These are phyloP conservation scores for Gortyna flavago DNA, from an alignment of 2,888 invertebrate genomes.

Conservation along the genomic window DNA sequence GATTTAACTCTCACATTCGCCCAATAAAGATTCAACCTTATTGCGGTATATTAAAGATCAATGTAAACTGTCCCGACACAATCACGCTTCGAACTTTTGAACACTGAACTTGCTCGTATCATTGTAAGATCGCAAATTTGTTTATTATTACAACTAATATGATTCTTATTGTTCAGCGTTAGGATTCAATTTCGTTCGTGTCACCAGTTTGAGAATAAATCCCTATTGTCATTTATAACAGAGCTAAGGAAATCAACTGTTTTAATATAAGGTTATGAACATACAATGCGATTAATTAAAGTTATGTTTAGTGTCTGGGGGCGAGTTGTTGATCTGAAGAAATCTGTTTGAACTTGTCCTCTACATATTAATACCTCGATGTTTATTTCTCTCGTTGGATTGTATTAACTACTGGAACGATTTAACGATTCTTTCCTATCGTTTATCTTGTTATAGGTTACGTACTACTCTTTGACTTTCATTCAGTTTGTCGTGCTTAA, in stretches of 20 bases:
- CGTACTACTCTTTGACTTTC: constrained; percentile 9
- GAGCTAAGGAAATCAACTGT: constrained; percentile 77
- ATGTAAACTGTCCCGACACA: constrained; percentile 19
- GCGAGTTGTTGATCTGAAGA: constrained; percentile 58
- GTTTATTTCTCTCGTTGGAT: constrained; percentile 32
- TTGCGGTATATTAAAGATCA: constrained; percentile 16
- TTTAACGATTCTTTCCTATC: constrained; percentile 9
- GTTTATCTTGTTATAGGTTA: not conserved
- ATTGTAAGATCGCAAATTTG: constrained; percentile 73
- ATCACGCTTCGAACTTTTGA: constrained; percentile 65
- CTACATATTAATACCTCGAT: constrained; percentile 40
- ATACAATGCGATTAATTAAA: constrained; percentile 79
- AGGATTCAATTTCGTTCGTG: constrained; percentile 65
- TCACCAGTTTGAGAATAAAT: constrained; percentile 70
- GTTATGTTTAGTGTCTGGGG: constrained; percentile 67
- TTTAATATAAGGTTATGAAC: constrained; percentile 78
- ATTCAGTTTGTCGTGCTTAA: not conserved
- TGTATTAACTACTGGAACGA: constrained; percentile 4
- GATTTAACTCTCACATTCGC: constrained; percentile 22
- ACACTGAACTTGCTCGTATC: constrained; percentile 71
- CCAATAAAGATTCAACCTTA: constrained; percentile 51
- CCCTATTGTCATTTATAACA: constrained; percentile 78
- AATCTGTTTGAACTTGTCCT: constrained; percentile 56
- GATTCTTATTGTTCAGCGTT: constrained; percentile 65
- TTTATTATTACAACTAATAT: constrained; percentile 63